Conservation (phyloP, 2,113 vertebrate genomes). For the Neolamprologus falcicula region DNA sequence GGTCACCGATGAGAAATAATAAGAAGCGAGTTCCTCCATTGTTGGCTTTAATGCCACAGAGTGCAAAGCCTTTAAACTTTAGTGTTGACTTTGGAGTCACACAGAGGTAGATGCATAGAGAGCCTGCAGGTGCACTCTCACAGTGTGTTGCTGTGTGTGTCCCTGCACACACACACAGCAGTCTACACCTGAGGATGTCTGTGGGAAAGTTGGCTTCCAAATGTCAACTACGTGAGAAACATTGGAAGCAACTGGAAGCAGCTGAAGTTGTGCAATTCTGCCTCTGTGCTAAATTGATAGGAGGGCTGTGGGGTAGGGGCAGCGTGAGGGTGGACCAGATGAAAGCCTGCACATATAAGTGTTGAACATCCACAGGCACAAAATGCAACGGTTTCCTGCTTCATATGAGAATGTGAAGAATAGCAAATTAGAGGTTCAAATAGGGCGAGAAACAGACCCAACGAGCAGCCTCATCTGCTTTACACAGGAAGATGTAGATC, state of each 20-base stretch:
- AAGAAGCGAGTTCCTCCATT: conserved; percentile 18
- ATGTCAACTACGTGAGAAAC: conserved; percentile 73
- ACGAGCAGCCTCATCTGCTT: background rate
- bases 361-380: background rate
- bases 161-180: conserved; percentile 9
- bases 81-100: conserved; percentile 57
- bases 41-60: conserved; percentile 54
- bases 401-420: background rate
- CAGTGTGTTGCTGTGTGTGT: background rate
- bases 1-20: conserved; percentile 40
- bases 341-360: background rate
- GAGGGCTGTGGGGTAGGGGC: background rate
- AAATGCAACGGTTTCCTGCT: background rate
- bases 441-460: background rate
- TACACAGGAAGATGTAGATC: background rate
- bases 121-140: conserved; percentile 5
- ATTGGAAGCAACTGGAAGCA: conserved; percentile 46
- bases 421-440: background rate
- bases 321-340: background rate
- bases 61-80: conserved; percentile 60
- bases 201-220: conserved; percentile 63
- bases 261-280: conserved; percentile 6
- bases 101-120: conserved; percentile 26
- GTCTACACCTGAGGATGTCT: conserved; percentile 57
- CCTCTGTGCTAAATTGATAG: background rate